phyloP scores from a whole-genome alignment of 2,113 vertebrate genomes.

The Oreocharis arfaki region DNA sequence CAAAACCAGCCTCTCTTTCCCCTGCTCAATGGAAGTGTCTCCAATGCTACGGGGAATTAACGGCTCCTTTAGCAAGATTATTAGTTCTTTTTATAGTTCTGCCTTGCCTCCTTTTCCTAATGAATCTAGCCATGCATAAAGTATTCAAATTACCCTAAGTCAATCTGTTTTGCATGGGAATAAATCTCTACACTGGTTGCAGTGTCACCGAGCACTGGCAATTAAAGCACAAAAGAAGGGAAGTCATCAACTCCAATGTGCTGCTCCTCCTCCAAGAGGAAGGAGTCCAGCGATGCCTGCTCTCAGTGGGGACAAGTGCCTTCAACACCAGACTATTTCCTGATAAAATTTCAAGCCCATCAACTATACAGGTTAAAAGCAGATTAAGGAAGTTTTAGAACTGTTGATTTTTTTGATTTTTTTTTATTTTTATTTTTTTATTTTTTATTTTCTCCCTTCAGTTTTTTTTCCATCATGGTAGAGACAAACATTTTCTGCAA shows the following conservation, averaged over 20 bases:
- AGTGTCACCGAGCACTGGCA: conserved; percentile 2
- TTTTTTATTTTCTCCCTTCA: background rate
- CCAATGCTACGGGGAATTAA: background rate
- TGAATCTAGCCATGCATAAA: conserved; percentile 53
- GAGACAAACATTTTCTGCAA: background rate
- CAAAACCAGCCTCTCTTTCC: background rate
- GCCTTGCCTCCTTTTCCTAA: conserved; percentile 47
- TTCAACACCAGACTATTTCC: background rate
- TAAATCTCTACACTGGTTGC: conserved; percentile 39
- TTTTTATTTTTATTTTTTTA: no score
- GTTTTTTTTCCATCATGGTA: background rate
- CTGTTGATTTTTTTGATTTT: background rate
- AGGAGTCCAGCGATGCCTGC: background rate
- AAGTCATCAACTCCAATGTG: background rate
- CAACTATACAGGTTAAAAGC: background rate
- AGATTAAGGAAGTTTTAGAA: background rate
- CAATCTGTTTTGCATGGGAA: conserved; percentile 57
- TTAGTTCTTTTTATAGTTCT: conserved; percentile 58
- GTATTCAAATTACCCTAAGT: conserved; percentile 56
- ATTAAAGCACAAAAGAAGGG: background rate
- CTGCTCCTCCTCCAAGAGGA: background rate
- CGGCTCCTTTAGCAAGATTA: conserved; percentile 54
- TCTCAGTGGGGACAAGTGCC: background rate
- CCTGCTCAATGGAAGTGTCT: background rate
- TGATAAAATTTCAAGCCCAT: background rate